Evolutionary conservation across 2,113 vertebrate species (phyloP), one percentile per base, ranked within the genome.

Genomic region (Bos javanicus): DNA sequence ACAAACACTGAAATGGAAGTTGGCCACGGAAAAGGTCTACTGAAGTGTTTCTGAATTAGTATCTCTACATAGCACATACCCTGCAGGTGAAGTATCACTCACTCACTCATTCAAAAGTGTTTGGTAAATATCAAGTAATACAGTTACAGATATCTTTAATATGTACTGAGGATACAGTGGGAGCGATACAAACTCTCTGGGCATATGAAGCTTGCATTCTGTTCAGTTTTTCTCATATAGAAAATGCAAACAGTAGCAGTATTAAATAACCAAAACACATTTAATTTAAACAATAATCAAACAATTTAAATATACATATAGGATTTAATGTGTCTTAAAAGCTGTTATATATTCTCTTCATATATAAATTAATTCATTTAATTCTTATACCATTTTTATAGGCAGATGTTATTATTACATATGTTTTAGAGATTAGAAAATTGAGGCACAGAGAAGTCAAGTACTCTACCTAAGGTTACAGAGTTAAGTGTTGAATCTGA

Each of bases 351-450:
- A 30, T 23, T 76, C 52, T 50, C 2, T 74, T 87, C 48, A 87
- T 71, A 21, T n/a, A 62, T 94, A 80, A 90, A 91, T 82, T 48
- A 88, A 62, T 13, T 90, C 26, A 39, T 33, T 50, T 82, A 87
- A 87, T 94, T 59, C 54, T 81, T 80, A 46, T 9, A 56, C 71
- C 30, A 74, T 76, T 8, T 46, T 74, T 80, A 74, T 60, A 91
- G 46, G 50, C 57, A 90, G n/a, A 56, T 36, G 15, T 52, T 67
- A 86, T 78, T 85, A 81, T 71, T 50, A 54, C 57, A 12, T 90
- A 52, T 86, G 74, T 67, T 71, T 90, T 93, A 67, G n/a, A 86
- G 17, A 50, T 82, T 85, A 60, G 59, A 96, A 96, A 86, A 81
- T 48, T 86, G 71, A 74, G 54, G 67, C 59, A 86, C 25, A 90